Percentiles rank a stretch among this genome's conserved stretches.
Evolutionary conservation across 2,797 vertebrate species (phyloP).

Genomic region (Cetoscarus ocellatus): DNA sequence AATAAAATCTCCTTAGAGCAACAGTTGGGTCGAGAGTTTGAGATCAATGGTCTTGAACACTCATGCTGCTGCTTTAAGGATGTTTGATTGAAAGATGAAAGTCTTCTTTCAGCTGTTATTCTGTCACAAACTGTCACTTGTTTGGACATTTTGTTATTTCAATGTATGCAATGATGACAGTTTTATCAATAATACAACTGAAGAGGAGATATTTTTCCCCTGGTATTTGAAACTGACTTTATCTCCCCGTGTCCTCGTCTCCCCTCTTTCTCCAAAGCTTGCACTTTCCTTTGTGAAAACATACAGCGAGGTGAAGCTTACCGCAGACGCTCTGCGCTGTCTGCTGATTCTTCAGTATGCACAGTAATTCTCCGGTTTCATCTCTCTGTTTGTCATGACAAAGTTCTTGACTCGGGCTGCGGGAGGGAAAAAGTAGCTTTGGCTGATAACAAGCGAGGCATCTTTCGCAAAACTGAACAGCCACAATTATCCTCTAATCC

Average conservation of each 20-base stretch:
- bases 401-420: conserved; percentile 47
- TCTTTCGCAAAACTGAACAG: conserved; percentile 50
- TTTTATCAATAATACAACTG: conserved; percentile 11
- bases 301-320: conserved; percentile 20
- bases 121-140: not conserved
- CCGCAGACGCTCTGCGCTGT: conserved; percentile 5
- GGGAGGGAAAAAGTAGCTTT: conserved; percentile 27
- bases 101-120: conserved; percentile 12
- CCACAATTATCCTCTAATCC: conserved; percentile 56
- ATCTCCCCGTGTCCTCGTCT: conserved; percentile 5
- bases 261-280: conserved; percentile 27
- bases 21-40: too few relatives aligned
- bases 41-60: too few relatives aligned
- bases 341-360: conserved; percentile 49
- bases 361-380: conserved; percentile 37
- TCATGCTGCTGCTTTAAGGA: too few relatives aligned
- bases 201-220: not conserved
- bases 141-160: conserved; percentile 3
- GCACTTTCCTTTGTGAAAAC: conserved; percentile 35
- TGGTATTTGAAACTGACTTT: conserved; percentile 19
- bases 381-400: conserved; percentile 45
- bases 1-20: too few relatives aligned
- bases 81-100: not conserved
- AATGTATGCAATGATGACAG: conserved; percentile 10
- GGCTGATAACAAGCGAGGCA: conserved; percentile 51